phyloP scores from a whole-genome alignment of 2,888 invertebrate species.

The Cryptosula pallasiana region DNA sequence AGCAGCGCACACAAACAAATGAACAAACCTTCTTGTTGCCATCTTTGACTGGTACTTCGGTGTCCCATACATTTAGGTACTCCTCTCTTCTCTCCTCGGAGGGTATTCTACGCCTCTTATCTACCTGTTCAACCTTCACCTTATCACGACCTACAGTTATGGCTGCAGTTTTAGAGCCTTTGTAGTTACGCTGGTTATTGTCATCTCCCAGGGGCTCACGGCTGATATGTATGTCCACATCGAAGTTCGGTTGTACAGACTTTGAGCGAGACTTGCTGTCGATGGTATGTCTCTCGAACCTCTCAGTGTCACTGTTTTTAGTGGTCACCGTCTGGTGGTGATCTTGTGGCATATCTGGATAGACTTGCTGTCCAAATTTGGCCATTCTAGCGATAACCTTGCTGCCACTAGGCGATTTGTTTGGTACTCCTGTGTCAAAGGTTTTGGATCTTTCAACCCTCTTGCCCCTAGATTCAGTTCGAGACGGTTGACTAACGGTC shows the following conservation, averaged over 20 bases:
- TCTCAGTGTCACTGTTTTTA: conserved; percentile 1
- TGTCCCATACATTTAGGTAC: conserved; percentile 19
- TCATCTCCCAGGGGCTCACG: neutral
- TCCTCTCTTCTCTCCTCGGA: neutral
- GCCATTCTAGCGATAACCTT: conserved; percentile 7
- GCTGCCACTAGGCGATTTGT: neutral
- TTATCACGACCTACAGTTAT: conserved; percentile 1
- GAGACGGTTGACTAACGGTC: too few relatives aligned
- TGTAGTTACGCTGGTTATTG: neutral
- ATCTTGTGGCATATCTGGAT: neutral
- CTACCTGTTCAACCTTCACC: neutral
- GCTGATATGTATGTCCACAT: conserved; percentile 20
- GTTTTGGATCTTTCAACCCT: conserved; percentile 11
- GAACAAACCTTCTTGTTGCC: neutral
- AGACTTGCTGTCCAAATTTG: conserved; percentile 2
- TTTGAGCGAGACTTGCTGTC: neutral
- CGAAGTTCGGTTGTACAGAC: neutral
- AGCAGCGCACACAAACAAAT: too few relatives aligned
- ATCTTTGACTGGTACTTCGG: conserved; percentile 9
- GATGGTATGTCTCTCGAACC: neutral
- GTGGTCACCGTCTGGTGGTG: neutral
- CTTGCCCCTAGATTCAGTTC: neutral
- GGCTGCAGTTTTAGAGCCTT: neutral
- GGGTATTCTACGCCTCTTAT: neutral
- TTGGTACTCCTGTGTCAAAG: conserved; percentile 13